Evolutionary conservation across 2,113 vertebrate genomes (phyloP), one percentile per base, ranked within the genome.

Genomic region (Corythaixoides concolor): DNA sequence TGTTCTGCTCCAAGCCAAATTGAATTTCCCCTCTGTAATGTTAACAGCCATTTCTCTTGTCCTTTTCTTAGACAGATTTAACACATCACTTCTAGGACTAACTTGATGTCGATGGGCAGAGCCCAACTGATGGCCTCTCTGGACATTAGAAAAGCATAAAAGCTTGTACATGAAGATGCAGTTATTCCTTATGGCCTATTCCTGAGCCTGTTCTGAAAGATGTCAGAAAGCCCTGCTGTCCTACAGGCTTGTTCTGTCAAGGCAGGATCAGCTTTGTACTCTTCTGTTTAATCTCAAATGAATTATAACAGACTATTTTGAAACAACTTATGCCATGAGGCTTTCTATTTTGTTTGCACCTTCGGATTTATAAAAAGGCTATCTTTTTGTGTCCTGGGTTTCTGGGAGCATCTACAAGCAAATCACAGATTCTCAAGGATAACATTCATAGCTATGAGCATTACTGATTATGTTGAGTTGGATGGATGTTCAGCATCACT

Each of bases 51-150:
- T 85, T 91, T 79, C 70, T 73, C 62, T 73, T 85, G 72, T 90
- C 85, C 82, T 88, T 94, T 85, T 47, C 85, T 93, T 43, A 58
- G 66, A 88, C 39, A 87, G 69, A 91, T 93, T 93, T 88, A 93
- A 80, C 79, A 66, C 88, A 68, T 79, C 53, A 52, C 52, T 95
- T 55, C 56, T 53, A 77, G 70, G 50, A 79, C 56, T 69, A 85
- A 77, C 67, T 86, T 1, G 8, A 67, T 80, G 70, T 85, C 85
- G 93, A 39, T 20, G 26, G 41, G 20, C 45, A 91, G 39, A 91
- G 45, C 47, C 41, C 75, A 66, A 7, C 19, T 90, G 81, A 88
- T 85, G 78, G 75, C 43, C 63, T 83, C 43, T 77, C 37, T 67
- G 50, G 63, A 74, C 70, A 21, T 47, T 17, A 94, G 58, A 76